Percentiles rank a stretch among this genome's conserved stretches.
Evolutionary conservation across 2,888 invertebrate species (phyloP).

Genomic region (Heliconius ismenius): DNA sequence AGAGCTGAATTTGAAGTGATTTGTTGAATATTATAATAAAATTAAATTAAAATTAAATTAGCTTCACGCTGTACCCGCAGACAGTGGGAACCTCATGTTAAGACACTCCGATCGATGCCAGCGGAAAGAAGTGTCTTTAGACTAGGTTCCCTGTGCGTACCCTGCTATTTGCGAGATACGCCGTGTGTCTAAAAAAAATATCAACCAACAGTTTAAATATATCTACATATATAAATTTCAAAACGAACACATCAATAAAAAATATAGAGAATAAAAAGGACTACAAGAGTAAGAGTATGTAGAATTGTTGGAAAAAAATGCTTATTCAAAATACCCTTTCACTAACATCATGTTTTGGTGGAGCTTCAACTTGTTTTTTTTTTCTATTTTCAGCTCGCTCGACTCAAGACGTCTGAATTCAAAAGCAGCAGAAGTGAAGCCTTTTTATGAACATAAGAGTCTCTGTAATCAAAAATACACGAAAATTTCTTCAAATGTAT

Average conservation of each 20-base stretch:
- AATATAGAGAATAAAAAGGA: slow-evolving; percentile 8
- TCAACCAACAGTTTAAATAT: too few species aligned
- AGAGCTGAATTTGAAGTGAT: not conserved
- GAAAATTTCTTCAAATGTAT: not conserved
- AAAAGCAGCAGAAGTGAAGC: slow-evolving; percentile 6
- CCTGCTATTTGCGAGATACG: too few species aligned
- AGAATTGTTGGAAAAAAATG: slow-evolving; percentile 16
- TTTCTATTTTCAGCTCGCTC: slow-evolving; percentile 20
- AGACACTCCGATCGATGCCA: too few species aligned
- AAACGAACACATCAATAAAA: not conserved
- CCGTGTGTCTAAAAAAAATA: too few species aligned
- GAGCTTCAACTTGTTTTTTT: slow-evolving; percentile 18
- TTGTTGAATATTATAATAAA: not conserved
- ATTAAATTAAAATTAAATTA: too few species aligned
- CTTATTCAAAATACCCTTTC: slow-evolving; percentile 16
- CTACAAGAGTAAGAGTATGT: not conserved
- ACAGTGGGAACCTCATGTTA: too few species aligned
- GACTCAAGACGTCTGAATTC: slow-evolving; percentile 22
- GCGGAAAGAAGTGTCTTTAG: too few species aligned
- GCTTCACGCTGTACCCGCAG: too few species aligned
- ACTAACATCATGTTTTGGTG: slow-evolving; percentile 19
- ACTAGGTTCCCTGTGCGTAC: too few species aligned
- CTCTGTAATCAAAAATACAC: not conserved
- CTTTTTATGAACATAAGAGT: slow-evolving; percentile 4
- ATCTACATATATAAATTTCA: not conserved